phyloP scores from a whole-genome alignment of 2,113 vertebrate species.

The Rostratula benghalensis region DNA sequence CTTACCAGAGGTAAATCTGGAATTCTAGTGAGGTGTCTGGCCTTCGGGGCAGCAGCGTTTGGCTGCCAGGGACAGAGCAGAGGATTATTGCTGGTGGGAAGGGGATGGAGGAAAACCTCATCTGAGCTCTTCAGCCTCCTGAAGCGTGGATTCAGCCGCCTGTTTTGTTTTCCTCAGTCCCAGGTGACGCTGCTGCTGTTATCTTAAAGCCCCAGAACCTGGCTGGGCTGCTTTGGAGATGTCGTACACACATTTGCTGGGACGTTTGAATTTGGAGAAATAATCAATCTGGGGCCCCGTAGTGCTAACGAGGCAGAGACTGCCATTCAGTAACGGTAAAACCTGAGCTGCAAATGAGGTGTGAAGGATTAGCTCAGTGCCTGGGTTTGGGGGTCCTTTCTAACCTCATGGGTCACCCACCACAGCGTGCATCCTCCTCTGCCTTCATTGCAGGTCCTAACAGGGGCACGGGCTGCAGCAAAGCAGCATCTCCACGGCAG shows the following conservation, averaged over 20 bases:
- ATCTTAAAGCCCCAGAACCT: neutral
- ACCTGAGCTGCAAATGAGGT: neutral
- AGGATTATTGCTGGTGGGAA: neutral
- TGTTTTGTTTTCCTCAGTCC: neutral
- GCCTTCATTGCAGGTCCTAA: neutral
- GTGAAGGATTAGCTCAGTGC: neutral
- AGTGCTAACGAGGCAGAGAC: neutral
- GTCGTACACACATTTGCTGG: neutral
- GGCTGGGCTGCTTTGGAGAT: neutral
- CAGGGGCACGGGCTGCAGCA: accelerated
- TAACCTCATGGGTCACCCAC: neutral
- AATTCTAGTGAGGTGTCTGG: neutral
- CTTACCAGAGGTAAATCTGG: neutral
- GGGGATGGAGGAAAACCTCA: neutral
- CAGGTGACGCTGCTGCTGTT: neutral
- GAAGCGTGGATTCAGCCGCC: neutral
- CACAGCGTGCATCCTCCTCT: accelerated
- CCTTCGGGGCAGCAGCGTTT: neutral
- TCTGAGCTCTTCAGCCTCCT: neutral
- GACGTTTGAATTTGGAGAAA: neutral
- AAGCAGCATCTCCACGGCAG: accelerated
- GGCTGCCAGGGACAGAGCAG: neutral
- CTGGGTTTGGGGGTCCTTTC: neutral
- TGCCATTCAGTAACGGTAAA: neutral
- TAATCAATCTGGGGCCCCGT: neutral